Conservation (phyloP, 2,888 invertebrate genomes). For the Byasa hedistus region DNA sequence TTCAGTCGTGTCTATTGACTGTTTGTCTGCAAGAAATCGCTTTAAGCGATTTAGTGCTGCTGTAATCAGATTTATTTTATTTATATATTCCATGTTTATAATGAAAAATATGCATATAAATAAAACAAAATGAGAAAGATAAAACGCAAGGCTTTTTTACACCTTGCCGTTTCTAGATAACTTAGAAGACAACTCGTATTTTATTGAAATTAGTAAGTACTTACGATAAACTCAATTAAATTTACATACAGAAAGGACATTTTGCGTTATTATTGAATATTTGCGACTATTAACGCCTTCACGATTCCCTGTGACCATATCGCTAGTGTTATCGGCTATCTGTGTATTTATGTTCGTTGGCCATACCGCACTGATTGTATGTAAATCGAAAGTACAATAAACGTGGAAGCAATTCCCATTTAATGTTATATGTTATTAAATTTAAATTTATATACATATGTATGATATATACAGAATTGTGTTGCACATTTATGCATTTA, state of each 20-base stretch:
- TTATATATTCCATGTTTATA: background rate
- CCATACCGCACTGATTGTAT: slow-evolving; percentile 6
- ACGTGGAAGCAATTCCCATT: slow-evolving; percentile 7
- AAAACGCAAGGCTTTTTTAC: background rate
- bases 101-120: background rate
- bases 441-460: background rate
- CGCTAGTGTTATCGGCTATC: background rate
- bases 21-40: too few species aligned
- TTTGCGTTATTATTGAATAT: background rate
- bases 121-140: background rate
- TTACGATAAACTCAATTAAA: background rate
- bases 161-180: too few species aligned
- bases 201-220: background rate
- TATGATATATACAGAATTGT: too few species aligned
- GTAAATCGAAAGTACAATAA: slow-evolving; percentile 2
- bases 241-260: background rate
- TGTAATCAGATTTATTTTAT: background rate
- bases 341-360: slow-evolving; percentile 1
- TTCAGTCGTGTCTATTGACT: too few species aligned
- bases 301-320: background rate
- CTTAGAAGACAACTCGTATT: background rate
- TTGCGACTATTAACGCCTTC: background rate
- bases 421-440: background rate
- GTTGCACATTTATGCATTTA: background rate
- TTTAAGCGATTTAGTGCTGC: background rate